A percentile compares a stretch with the other conserved stretches of the same genome.
These are phyloP conservation scores for Myopa testacea DNA, from an alignment of 2,888 invertebrate genomes.

Conservation along the genomic window DNA sequence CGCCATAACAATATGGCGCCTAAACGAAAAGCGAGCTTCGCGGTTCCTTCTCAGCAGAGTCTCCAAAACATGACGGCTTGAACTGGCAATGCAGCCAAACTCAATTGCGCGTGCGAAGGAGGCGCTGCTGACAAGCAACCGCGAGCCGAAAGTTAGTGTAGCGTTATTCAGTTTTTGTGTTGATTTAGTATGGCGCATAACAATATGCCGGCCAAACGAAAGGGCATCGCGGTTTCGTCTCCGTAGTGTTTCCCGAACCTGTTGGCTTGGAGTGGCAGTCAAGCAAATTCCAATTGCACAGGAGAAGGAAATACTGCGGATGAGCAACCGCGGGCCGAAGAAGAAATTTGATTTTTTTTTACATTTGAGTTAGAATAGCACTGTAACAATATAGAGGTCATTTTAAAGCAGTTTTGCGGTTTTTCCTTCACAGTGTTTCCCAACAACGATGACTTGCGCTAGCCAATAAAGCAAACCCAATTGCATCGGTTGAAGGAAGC, in stretches of 20 bases:
- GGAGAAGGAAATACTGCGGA: not conserved
- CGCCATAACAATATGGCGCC: slow-evolving; percentile 2
- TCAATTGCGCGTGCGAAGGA: too few relatives aligned
- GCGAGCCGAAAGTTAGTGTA: not conserved
- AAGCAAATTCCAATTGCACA: not conserved
- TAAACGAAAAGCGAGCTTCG: not conserved
- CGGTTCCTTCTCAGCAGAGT: too few relatives aligned
- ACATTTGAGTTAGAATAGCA: not conserved
- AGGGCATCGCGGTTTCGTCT: not conserved
- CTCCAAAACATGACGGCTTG: too few relatives aligned
- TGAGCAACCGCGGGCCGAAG: not conserved
- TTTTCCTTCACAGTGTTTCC: not conserved
- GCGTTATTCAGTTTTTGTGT: not conserved
- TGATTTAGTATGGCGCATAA: not conserved
- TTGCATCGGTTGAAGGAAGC: too few relatives aligned
- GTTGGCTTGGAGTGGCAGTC: slow-evolving; percentile 14
- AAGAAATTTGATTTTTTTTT: not conserved
- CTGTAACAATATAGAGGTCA: not conserved
- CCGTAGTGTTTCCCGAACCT: not conserved
- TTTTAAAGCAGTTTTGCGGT: not conserved
- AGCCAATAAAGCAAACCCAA: too few relatives aligned
- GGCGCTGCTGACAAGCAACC: not conserved
- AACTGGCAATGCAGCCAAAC: too few relatives aligned
- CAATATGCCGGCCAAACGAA: not conserved
- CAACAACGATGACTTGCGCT: too few relatives aligned